These are phyloP conservation scores for Sylvilagus bachmani DNA, from an alignment of 2,113 vertebrate species.

Conservation along the genomic window DNA sequence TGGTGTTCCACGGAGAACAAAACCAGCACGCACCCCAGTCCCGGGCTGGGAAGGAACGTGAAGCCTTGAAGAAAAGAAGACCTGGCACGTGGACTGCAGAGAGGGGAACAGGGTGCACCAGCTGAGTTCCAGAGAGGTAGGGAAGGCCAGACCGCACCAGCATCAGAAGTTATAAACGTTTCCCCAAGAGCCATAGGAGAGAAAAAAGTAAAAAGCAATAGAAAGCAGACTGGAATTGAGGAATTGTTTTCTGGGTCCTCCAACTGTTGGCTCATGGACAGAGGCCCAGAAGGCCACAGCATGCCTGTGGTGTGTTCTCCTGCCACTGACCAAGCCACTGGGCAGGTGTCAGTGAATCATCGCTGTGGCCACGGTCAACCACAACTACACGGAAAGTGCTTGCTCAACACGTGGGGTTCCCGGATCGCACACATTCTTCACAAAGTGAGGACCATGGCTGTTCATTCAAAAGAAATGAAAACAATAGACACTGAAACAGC, in stretches of 20 bases:
- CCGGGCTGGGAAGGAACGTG: background rate
- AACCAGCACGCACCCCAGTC: background rate
- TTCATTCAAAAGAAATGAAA: conserved; percentile 15
- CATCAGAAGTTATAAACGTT: background rate
- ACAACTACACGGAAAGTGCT: background rate
- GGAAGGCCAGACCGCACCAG: background rate
- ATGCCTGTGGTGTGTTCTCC: background rate
- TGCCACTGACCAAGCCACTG: background rate
- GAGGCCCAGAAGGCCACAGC: background rate
- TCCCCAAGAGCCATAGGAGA: background rate
- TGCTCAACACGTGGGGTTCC: background rate
- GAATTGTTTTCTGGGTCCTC: background rate
- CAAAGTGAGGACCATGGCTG: background rate
- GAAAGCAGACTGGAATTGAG: background rate
- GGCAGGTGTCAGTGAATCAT: background rate
- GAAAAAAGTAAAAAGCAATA: background rate
- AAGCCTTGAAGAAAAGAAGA: background rate
- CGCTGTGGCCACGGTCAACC: background rate
- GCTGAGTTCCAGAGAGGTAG: background rate
- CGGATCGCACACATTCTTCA: background rate
- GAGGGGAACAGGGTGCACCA: rapidly evolving
- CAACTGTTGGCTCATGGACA: background rate
- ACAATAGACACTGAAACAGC: background rate
- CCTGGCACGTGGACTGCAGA: background rate
- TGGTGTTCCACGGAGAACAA: background rate